These are phyloP conservation scores for Xiphophorus birchmanni DNA, from an alignment of 2,797 vertebrate species.

Conservation along the genomic window DNA sequence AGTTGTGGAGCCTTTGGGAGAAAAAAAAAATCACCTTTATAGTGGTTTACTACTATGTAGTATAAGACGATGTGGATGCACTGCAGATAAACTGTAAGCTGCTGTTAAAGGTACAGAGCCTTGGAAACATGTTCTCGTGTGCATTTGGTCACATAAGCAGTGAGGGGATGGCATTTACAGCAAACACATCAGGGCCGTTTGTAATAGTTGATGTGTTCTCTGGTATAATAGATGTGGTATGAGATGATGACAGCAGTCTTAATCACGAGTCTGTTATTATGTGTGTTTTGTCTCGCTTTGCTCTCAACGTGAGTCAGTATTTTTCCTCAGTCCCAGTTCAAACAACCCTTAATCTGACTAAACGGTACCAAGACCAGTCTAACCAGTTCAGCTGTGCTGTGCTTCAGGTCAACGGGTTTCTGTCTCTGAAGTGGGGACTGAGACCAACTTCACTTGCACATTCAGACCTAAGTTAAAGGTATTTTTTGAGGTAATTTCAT, in stretches of 20 bases:
- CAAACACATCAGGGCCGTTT: slow-evolving; percentile 25
- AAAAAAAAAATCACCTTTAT: slow-evolving; percentile 44
- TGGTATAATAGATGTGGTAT: slow-evolving; percentile 4
- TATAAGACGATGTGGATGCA: slow-evolving; percentile 49
- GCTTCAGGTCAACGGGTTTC: slow-evolving; percentile 31
- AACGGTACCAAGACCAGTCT: slow-evolving; percentile 47
- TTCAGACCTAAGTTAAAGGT: slow-evolving; percentile 41
- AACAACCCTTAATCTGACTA: slow-evolving; percentile 39
- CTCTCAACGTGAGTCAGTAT: slow-evolving; percentile 44
- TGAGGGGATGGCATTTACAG: slow-evolving; percentile 32
- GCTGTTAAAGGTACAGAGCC: slow-evolving; percentile 62
- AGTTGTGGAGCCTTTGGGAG: slow-evolving; percentile 40
- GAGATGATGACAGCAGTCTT: slow-evolving; percentile 36
- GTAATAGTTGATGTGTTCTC: slow-evolving; percentile 21
- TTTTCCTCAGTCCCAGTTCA: slow-evolving; percentile 51
- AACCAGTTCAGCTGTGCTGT: slow-evolving; percentile 32
- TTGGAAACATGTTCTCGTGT: slow-evolving; percentile 66
- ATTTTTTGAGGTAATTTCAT: slow-evolving; percentile 16
- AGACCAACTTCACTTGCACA: slow-evolving; percentile 43
- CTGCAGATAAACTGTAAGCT: slow-evolving; percentile 46
- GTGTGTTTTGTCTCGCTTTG: slow-evolving; percentile 32
- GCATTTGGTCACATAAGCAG: slow-evolving; percentile 18
- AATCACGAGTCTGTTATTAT: slow-evolving; percentile 30
- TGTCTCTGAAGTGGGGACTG: slow-evolving; percentile 32
- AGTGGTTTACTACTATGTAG: slow-evolving; percentile 77